Conservation (phyloP, 1,140 invertebrate species). For the Cardiocondyla obscurior region DNA sequence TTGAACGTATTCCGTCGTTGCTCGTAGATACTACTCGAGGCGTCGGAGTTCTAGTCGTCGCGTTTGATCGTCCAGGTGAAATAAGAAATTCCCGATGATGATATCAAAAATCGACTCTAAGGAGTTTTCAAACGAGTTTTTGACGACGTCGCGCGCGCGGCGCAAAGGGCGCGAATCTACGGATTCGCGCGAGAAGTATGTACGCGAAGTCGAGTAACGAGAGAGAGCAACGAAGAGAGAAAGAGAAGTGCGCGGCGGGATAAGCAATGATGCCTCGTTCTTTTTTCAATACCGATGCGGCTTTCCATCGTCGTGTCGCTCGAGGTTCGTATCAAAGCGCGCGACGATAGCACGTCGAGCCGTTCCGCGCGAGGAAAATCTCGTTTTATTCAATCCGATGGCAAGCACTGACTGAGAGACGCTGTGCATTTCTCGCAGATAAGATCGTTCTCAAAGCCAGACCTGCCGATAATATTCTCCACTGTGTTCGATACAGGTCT, state of each 20-base stretch:
- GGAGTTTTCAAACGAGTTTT: slow-evolving; percentile 61
- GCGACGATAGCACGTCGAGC: slow-evolving; percentile 25
- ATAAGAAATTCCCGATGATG: slow-evolving; percentile 27
- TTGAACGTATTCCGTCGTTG: background rate
- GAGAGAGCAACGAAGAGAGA: background rate
- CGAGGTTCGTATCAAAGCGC: slow-evolving; percentile 47
- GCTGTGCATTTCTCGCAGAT: slow-evolving; percentile 29
- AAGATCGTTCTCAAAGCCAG: slow-evolving; percentile 1
- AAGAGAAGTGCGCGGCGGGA: background rate
- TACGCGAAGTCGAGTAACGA: background rate
- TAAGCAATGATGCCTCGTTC: slow-evolving; percentile 21
- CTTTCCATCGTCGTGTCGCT: slow-evolving; percentile 14
- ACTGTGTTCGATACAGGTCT: background rate
- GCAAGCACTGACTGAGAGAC: slow-evolving; percentile 15
- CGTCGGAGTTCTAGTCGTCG: background rate
- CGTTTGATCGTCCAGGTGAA: slow-evolving; percentile 32
- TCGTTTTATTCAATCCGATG: slow-evolving; percentile 48
- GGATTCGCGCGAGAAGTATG: slow-evolving; percentile 13
- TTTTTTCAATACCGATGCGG: slow-evolving; percentile 33
- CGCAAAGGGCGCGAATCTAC: background rate
- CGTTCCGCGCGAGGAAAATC: slow-evolving; percentile 12
- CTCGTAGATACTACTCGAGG: background rate
- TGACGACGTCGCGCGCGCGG: slow-evolving; percentile 37
- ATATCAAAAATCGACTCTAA: slow-evolving; percentile 30
- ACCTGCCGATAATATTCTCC: background rate